Base-by-base conservation (phyloP, 2,797 vertebrate genomes). In the Ataeniobius toweri region DNA sequence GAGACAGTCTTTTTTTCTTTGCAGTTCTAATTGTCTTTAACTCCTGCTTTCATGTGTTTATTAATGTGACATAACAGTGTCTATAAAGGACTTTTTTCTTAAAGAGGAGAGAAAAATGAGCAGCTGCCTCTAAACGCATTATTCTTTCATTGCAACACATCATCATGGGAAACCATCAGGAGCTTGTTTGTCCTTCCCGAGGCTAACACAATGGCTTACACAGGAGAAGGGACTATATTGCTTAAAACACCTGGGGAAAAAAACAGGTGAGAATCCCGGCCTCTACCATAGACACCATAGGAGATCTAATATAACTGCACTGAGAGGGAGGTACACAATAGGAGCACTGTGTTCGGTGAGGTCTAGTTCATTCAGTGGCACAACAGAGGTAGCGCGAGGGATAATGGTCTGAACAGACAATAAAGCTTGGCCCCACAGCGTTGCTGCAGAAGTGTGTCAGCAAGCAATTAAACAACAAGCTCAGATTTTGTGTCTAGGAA, bases 341-440 rank as follows among this genome's bases (percentile, higher is more conserved):
- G 77, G 14, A 83, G 65, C 70, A 16, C 41, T 84, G 76, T 78
- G 50, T 78, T 86, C 68, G 46, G 55, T 44, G 44, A 65, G 20
- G n/a, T 78, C 50, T 69, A 44, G 48, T 78, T 69, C 75, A 44
- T 39, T 76, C 22, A 0, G 74, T 46, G 58, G 76, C 41, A 83
- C 82, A 68, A 69, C 65, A 71, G 80, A 78, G 73, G 63, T 75
- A 67, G 41, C 79, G 31, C 82, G 81, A 82, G 75, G 65, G 76
- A 59, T 85, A 81, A 75, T 79, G n/a, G 68, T 83, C 55, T 81
- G 53, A 58, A 68, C 72, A 67, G 71, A 65, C 71, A 51, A 46
- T 4, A 0, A 65, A 59, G 82, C 46, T 36, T 74, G 74, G 85
- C 85, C 80, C 63, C 63, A 41, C 63, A 67, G 63, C 36, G 2